Percentiles rank a stretch among this genome's conserved stretches.
phyloP scores from a whole-genome alignment of 2,113 vertebrate genomes.

The Trematocara zebra region DNA sequence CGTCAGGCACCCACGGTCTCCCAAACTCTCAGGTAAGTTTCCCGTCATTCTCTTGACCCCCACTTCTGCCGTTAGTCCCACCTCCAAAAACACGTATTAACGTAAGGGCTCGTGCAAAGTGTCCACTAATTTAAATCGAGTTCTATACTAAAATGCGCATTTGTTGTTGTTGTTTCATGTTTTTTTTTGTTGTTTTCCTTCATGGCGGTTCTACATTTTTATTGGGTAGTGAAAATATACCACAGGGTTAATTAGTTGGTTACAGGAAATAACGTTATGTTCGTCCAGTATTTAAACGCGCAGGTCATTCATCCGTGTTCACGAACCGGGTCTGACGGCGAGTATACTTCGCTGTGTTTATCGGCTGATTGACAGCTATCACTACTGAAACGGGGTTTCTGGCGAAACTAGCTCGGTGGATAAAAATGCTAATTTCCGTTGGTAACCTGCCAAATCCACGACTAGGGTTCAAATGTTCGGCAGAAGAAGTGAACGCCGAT shows the following conservation, averaged over 20 bases:
- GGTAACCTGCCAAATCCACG: background rate
- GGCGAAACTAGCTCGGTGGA: background rate
- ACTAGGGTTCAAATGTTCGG: background rate
- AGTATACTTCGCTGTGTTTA: background rate
- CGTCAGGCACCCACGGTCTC: background rate
- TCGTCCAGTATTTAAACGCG: background rate
- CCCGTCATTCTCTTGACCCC: background rate
- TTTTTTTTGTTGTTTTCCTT: background rate
- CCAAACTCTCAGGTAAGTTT: slow-evolving; percentile 50
- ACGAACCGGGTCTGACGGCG: background rate
- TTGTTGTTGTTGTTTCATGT: background rate
- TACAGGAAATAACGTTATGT: background rate
- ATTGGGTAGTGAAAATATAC: background rate
- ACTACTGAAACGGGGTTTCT: background rate
- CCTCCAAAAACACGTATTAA: background rate
- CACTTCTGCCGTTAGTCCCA: background rate
- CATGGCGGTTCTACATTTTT: background rate
- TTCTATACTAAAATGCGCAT: background rate
- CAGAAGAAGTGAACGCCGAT: background rate
- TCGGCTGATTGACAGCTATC: background rate
- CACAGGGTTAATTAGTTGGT: background rate
- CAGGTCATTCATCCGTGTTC: background rate
- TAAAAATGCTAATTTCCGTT: background rate
- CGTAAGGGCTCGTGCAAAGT: background rate
- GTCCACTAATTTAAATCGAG: background rate